Evolutionary conservation across 1,140 invertebrate species (phyloP), one percentile per base, ranked within the genome.

Genomic region (Drosophila murphyi): DNA sequence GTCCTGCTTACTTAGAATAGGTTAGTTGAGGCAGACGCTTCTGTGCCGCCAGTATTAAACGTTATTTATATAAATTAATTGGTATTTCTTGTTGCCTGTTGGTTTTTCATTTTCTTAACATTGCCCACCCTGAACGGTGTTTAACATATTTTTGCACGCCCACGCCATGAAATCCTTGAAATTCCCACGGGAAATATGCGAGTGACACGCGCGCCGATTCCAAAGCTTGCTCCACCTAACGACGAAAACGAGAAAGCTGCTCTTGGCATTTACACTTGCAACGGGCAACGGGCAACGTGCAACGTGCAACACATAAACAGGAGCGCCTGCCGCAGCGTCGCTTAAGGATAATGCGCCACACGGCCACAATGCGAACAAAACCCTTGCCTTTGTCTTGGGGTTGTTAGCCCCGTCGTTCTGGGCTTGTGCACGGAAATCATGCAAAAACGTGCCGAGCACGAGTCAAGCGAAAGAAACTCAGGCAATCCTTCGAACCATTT

Each of bases 311-410:
- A 80, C 55, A 76, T 64, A 76, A 72, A 69, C 65, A 85, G 51
- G 71, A 81, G 48, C 82, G 85, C 7, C 68, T 77, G 82, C 69
- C 76, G 32, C 61, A 77, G 73, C 85, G 80, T 52, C 85, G 82
- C 63, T 87, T 73, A 87, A 87, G 85, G 82, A 87, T 87, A 87
- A 87, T 87, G 73, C 82, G 85, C 68, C 82, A 60, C 85, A 87
- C 80, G 80, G 6, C 76, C 52, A 1, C 32, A 7, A n/a, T 8
- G 64, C 82, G 72, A 73, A 70, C 52, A 73, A 72, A 4, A 43
- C n/a, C n/a, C 10, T 43, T 43, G 39, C 80, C 59, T 77, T 69
- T 72, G 55, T 65, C 60, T 63, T 77, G 59, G 76, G 71, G 71
- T 85, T 78, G 80, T 68, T 70, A 47, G 47, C 57, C 51, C 57